These are phyloP conservation scores for Dioctria linearis DNA, from an alignment of 2,888 invertebrate genomes.

Conservation along the genomic window DNA sequence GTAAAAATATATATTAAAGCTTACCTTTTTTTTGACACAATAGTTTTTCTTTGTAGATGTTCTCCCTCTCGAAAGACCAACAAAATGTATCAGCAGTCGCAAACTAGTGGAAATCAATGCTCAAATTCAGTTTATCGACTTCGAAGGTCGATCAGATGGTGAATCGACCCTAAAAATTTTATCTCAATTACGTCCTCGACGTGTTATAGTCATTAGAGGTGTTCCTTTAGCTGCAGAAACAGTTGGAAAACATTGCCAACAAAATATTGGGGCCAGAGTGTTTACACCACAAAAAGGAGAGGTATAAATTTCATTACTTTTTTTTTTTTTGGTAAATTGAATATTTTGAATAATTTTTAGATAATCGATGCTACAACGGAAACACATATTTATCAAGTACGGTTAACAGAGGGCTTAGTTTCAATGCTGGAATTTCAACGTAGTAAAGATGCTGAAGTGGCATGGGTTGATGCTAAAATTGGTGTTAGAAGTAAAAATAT, in stretches of 20 bases:
- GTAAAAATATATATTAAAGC: conserved; percentile 33
- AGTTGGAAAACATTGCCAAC: conserved; percentile 79
- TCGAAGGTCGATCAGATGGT: conserved; percentile 94
- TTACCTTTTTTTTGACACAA: conserved; percentile 43
- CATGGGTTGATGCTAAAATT: conserved; percentile 92
- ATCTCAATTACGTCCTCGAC: conserved; percentile 84
- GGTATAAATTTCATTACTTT: conserved; percentile 64
- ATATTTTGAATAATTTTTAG: conserved; percentile 59
- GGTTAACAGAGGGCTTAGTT: conserved; percentile 91
- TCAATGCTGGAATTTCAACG: conserved; percentile 88
- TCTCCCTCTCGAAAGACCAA: conserved; percentile 82
- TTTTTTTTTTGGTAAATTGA: conserved; percentile 56
- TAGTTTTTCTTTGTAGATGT: conserved; percentile 67
- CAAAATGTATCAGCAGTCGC: conserved; percentile 86
- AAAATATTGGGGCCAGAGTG: conserved; percentile 80
- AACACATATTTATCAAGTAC: conserved; percentile 97
- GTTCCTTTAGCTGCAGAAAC: conserved; percentile 78
- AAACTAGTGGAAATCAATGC: conserved; percentile 86
- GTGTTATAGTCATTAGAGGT: conserved; percentile 86
- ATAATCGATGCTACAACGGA: conserved; percentile 95
- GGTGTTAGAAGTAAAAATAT: conserved; percentile 76
- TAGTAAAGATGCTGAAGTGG: conserved; percentile 92
- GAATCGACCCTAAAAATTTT: conserved; percentile 88
- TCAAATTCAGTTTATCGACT: conserved; percentile 94
- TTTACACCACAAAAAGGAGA: conserved; percentile 89